Evolutionary conservation across 2,113 vertebrate species (phyloP).

Genomic region (Antechinus stuartii): DNA sequence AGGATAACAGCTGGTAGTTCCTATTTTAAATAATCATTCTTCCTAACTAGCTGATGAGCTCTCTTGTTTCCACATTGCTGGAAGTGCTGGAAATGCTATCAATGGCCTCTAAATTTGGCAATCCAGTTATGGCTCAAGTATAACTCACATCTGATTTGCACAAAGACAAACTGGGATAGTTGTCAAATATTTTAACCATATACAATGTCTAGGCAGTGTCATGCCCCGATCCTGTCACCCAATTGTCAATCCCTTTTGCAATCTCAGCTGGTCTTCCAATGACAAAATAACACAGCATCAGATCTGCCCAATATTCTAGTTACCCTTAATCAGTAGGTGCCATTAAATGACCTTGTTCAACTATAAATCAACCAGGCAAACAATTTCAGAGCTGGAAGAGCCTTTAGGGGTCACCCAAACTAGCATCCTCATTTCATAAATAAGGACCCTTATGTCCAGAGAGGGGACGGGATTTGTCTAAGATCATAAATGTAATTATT

Average conservation of each 20-base stretch:
- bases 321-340: neutral
- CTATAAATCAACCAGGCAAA: neutral
- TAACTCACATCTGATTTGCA: neutral
- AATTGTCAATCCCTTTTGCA: neutral
- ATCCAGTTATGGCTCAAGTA: neutral
- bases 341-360: neutral
- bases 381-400: neutral
- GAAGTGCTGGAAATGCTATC: neutral
- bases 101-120: slow-evolving; percentile 3
- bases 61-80: neutral
- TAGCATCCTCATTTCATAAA: neutral
- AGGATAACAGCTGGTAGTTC: neutral
- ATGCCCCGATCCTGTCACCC: neutral
- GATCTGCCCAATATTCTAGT: neutral
- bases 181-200: neutral
- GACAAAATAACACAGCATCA: neutral
- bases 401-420: neutral
- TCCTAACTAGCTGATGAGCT: neutral
- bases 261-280: neutral
- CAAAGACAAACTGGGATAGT: neutral
- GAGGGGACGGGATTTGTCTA: neutral
- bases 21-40: slow-evolving; percentile 6
- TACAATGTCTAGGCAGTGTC: neutral
- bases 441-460: neutral
- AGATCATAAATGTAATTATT: neutral